Evolutionary conservation across 2,797 vertebrate genomes (phyloP), one percentile per base, ranked within the genome.

Genomic region (Peromyscus melanophrys): DNA sequence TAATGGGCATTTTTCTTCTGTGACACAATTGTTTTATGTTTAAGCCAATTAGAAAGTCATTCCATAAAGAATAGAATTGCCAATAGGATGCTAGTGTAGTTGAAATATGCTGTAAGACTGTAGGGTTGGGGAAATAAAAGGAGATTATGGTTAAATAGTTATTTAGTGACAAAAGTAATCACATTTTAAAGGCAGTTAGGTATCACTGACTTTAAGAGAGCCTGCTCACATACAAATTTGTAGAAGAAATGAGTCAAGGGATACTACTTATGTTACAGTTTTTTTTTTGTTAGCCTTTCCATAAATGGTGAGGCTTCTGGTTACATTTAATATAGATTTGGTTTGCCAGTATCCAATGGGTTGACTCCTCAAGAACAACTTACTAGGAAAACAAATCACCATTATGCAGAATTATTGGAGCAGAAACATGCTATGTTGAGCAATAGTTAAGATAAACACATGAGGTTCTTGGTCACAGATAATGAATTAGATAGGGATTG

Each of bases 31-130:
- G 67, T 92, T 89, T 57, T 96, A 90, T 71, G 81, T 80, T 90
- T 90, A 81, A 96, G 93, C 63, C 76, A 96, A 93, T 97, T 97
- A 97, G 46, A 96, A 98, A 96, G 61, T 91, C 85, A 96, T 96
- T 96, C 59, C 34, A 52, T 96, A 85, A 94, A 61, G 83, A 89
- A 94, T 89, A 88, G 91, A 95, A 90, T 78, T 97, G 59, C 75
- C 85, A 96, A 3, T 63, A 81, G 65, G 73, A 93, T 21, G 43
- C 34, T 40, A 67, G 46, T 63, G 6, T 95, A 52, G 55, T 37
- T 96, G 55, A 95, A 89, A 96, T 93, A 80, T 88, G 61, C 67
- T 97, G 7, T 37, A 94, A 59, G 13, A 93, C 76, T 92, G 75
- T 69, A 59, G 19, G 10, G 14, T 73, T 61, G 17, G 46, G 81